Conservation (phyloP, 2,888 invertebrate genomes). For the Malthinus seriepunctatus region DNA sequence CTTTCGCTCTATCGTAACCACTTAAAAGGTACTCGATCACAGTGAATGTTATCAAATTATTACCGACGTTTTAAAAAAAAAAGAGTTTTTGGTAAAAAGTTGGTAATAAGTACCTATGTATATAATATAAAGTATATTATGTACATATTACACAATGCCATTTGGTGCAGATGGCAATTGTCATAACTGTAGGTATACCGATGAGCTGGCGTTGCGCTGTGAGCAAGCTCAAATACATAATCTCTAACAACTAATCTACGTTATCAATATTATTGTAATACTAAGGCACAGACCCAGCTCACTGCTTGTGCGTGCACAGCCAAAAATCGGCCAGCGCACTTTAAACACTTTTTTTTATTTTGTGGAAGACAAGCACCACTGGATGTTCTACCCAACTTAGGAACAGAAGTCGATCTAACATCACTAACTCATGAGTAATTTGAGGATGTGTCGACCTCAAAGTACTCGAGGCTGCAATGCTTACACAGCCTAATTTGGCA, state of each 20-base stretch:
- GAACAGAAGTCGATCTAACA: slow-evolving; percentile 51
- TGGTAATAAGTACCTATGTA: slow-evolving; percentile 35
- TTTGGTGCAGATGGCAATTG: slow-evolving; percentile 40
- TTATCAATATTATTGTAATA: slow-evolving; percentile 57
- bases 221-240: slow-evolving; percentile 53
- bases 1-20: slow-evolving; percentile 43
- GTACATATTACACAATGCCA: slow-evolving; percentile 41
- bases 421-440: slow-evolving; percentile 36
- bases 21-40: slow-evolving; percentile 52
- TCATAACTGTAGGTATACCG: slow-evolving; percentile 33
- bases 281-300: slow-evolving; percentile 58
- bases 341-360: slow-evolving; percentile 42
- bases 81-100: slow-evolving; percentile 9
- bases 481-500: slow-evolving; percentile 41
- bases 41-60: slow-evolving; percentile 42
- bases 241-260: slow-evolving; percentile 48
- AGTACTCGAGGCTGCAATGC: slow-evolving; percentile 38
- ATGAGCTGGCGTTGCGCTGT: slow-evolving; percentile 49
- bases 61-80: slow-evolving; percentile 18
- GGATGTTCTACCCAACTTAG: slow-evolving; percentile 55
- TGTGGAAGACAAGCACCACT: slow-evolving; percentile 56
- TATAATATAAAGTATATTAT: slow-evolving; percentile 43
- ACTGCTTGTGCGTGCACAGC: slow-evolving; percentile 49
- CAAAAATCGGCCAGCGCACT: slow-evolving; percentile 32
- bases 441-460: slow-evolving; percentile 32